phyloP scores from a whole-genome alignment of 2,113 vertebrate genomes.

The Mirounga angustirostris region DNA sequence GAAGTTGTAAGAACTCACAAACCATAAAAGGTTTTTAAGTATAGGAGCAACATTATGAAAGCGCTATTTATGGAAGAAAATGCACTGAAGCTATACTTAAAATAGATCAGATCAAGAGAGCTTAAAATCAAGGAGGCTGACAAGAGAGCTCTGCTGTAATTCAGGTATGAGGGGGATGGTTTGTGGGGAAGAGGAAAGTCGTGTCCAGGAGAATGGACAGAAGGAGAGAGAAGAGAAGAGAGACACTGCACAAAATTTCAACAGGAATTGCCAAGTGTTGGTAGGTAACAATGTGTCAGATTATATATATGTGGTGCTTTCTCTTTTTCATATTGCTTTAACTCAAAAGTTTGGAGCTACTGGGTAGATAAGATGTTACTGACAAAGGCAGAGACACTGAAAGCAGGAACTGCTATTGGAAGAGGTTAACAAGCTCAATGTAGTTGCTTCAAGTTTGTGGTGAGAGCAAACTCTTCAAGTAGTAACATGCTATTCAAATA shows the following conservation, averaged over 20 bases:
- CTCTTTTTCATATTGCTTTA: not conserved
- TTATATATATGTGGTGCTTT: not conserved
- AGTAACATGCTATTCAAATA: not conserved
- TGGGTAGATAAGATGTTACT: not conserved
- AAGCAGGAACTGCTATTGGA: not conserved
- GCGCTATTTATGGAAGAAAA: conserved; percentile 79
- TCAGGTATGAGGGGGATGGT: not conserved
- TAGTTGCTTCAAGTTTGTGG: not conserved
- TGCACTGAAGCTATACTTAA: conserved; percentile 71
- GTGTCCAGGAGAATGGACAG: not conserved
- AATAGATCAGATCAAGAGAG: conserved; percentile 77
- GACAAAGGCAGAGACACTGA: not conserved
- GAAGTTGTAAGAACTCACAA: conserved; percentile 67
- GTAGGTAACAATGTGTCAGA: not conserved
- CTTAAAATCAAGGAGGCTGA: conserved; percentile 55
- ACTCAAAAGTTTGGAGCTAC: not conserved
- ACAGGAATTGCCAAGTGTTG: not conserved
- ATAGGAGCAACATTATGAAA: conserved; percentile 48
- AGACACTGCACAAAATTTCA: not conserved
- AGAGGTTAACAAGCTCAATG: not conserved
- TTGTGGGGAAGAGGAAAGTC: not conserved
- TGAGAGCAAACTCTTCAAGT: not conserved
- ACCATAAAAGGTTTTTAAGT: conserved; percentile 66
- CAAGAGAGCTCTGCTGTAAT: conserved; percentile 39
- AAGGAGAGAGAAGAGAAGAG: not conserved